A percentile compares a stretch with the other conserved stretches of the same genome.
Conservation (phyloP, 2,888 invertebrate species). For the Habroteleia sp. region DNA sequence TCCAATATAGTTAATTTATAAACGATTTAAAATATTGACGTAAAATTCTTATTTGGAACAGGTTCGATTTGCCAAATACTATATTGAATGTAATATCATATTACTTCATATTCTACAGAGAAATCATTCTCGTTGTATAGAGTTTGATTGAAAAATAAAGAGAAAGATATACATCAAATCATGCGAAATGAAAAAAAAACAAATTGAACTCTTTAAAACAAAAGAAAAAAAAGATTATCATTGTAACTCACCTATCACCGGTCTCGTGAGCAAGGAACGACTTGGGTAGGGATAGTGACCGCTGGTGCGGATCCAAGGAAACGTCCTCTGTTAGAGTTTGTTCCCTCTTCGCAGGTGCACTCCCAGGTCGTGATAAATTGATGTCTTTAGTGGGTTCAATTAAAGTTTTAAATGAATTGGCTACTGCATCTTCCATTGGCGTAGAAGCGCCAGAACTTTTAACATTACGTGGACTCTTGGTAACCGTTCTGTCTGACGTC, state of each 20-base stretch:
- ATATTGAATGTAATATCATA: too few relatives aligned
- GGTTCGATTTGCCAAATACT: too few relatives aligned
- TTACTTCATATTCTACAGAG: too few relatives aligned
- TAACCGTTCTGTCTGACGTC: conserved; percentile 82
- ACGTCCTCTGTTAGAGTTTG: conserved; percentile 68
- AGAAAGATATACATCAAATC: neutral
- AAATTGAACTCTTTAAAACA: neutral
- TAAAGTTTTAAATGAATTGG: conserved; percentile 72
- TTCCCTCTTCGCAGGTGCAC: conserved; percentile 81
- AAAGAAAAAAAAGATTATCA: conserved; percentile 14
- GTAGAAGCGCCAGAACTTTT: conserved; percentile 83
- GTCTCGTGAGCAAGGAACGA: conserved; percentile 81
- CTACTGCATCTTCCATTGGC: conserved; percentile 81
- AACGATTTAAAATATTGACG: too few relatives aligned
- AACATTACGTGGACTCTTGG: conserved; percentile 81
- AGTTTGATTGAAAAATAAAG: too few relatives aligned
- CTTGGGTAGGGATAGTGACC: conserved; percentile 82
- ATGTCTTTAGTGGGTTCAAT: conserved; percentile 78
- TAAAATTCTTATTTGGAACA: too few relatives aligned
- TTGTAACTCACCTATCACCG: conserved; percentile 72
- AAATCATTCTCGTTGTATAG: neutral
- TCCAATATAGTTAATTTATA: too few relatives aligned
- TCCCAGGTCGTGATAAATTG: conserved; percentile 82
- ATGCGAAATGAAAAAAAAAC: conserved; percentile 10
- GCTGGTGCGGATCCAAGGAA: conserved; percentile 79